Evolutionary conservation across 2,888 invertebrate species (phyloP).

Genomic region (Idaea biselata): DNA sequence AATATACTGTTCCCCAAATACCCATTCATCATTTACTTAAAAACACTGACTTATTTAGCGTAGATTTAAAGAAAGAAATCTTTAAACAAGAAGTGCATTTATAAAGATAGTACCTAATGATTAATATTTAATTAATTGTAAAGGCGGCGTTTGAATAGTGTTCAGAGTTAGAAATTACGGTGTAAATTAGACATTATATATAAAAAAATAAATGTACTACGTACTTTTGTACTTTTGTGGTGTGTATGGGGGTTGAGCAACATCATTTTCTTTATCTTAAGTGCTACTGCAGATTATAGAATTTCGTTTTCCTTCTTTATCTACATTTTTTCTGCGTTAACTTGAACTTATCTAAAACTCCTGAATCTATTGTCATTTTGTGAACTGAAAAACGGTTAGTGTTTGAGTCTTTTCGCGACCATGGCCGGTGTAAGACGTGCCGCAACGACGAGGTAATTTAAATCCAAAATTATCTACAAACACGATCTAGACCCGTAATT

Average conservation of each 20-base stretch:
- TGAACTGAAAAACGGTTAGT: too few relatives aligned
- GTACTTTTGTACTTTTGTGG: constrained; percentile 76
- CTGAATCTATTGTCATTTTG: too few relatives aligned
- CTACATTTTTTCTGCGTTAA: too few relatives aligned
- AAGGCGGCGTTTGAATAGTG: constrained; percentile 65
- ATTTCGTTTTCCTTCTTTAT: neutral
- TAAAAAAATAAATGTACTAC: constrained; percentile 55
- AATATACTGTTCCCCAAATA: neutral
- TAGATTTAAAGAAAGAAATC: constrained; percentile 48
- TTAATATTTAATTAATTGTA: constrained; percentile 63
- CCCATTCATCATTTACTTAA: constrained; percentile 5
- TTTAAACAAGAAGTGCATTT: constrained; percentile 77
- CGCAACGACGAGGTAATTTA: too few relatives aligned
- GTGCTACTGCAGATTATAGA: neutral
- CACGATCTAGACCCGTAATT: too few relatives aligned
- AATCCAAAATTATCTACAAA: too few relatives aligned
- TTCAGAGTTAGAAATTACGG: constrained; percentile 57
- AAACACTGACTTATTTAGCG: constrained; percentile 44
- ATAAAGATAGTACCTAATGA: constrained; percentile 69
- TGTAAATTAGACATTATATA: constrained; percentile 53
- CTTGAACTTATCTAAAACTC: too few relatives aligned
- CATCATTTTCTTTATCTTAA: constrained; percentile 14
- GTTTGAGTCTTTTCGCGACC: too few relatives aligned
- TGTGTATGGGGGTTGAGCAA: constrained; percentile 66
- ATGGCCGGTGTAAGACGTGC: too few relatives aligned